Percentiles rank a stretch among this genome's conserved stretches.
These are phyloP conservation scores for Achatina immaculata DNA, from an alignment of 1,140 invertebrate species.

Conservation along the genomic window DNA sequence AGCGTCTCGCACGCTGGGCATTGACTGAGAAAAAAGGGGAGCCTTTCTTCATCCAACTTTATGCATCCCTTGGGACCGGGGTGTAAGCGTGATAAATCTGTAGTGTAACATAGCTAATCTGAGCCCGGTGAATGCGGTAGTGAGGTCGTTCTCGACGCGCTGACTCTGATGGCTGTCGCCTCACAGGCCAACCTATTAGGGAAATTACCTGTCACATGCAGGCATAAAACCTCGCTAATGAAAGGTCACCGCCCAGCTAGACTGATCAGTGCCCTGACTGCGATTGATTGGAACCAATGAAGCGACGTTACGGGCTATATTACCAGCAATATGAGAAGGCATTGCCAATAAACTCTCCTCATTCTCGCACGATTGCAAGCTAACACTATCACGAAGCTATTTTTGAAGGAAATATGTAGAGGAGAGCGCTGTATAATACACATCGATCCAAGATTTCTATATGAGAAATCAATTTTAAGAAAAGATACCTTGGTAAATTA, in stretches of 20 bases:
- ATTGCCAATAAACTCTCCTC: neutral
- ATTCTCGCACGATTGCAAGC: too few relatives aligned
- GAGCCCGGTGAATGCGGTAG: slow-evolving; percentile 9
- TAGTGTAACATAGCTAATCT: slow-evolving; percentile 29
- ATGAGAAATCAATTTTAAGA: too few relatives aligned
- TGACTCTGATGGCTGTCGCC: slow-evolving; percentile 25
- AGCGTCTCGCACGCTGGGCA: slow-evolving; percentile 9
- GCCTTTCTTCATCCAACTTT: slow-evolving; percentile 3
- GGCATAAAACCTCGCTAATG: neutral
- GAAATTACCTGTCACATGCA: slow-evolving; percentile 26
- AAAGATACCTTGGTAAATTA: too few relatives aligned
- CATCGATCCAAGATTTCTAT: too few relatives aligned
- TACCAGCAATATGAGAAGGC: neutral
- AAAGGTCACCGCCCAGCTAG: neutral
- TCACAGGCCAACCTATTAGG: slow-evolving; percentile 22
- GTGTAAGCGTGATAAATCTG: slow-evolving; percentile 31
- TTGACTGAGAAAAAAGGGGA: neutral
- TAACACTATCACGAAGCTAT: neutral
- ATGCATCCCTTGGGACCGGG: slow-evolving; percentile 17
- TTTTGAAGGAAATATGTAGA: neutral
- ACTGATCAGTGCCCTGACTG: neutral
- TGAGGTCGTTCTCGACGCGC: neutral
- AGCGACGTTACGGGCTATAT: neutral
- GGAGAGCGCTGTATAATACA: too few relatives aligned
- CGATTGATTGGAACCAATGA: slow-evolving; percentile 20